Percentiles rank a stretch among this genome's conserved stretches.
phyloP scores from a whole-genome alignment of 2,888 invertebrate species.

The Plemyria rubiginata region DNA sequence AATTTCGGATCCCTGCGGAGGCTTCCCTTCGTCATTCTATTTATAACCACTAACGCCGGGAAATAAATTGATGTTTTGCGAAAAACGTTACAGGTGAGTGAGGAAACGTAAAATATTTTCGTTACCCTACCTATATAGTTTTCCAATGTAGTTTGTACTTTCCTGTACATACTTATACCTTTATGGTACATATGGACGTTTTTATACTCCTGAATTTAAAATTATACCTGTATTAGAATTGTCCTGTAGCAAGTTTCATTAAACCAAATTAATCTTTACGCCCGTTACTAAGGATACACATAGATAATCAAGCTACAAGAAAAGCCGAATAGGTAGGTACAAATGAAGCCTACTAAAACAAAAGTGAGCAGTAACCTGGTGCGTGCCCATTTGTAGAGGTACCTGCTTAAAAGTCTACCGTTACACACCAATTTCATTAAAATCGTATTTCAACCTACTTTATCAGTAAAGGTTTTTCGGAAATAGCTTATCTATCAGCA shows the following conservation, averaged over 20 bases:
- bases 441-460: not conserved
- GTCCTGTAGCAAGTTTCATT: no score
- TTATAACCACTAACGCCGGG: slow-evolving; percentile 48
- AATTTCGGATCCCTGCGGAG: slow-evolving; percentile 57
- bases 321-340: no score
- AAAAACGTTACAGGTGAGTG: slow-evolving; percentile 37
- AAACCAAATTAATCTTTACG: no score
- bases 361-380: no score
- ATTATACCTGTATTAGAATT: no score
- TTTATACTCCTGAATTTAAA: no score
- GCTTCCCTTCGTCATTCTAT: slow-evolving; percentile 52
- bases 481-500: not conserved
- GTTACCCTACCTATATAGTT: slow-evolving; percentile 33
- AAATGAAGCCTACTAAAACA: no score
- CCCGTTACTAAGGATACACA: no score
- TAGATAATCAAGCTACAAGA: no score
- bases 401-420: not conserved
- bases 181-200: not conserved
- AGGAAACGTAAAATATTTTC: slow-evolving; percentile 15
- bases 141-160: slow-evolving; percentile 36
- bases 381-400: not conserved
- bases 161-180: not conserved
- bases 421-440: not conserved
- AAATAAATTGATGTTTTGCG: slow-evolving; percentile 46
- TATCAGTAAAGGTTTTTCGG: not conserved